These are phyloP conservation scores for Camarhynchus parvulus DNA, from an alignment of 2,113 vertebrate species.

Conservation along the genomic window DNA sequence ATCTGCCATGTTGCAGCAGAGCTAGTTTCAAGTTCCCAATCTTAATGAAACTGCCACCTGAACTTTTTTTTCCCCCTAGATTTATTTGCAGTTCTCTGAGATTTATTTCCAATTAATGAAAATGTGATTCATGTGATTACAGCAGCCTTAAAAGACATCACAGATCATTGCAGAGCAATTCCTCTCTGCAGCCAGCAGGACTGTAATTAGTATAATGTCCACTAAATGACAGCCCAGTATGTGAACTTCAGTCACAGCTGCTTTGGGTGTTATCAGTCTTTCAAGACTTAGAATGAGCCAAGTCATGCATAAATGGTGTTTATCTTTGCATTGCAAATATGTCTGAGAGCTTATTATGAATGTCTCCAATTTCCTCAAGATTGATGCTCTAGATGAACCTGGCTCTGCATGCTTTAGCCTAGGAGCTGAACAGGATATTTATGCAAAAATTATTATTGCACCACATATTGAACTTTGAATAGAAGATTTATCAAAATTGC, in stretches of 20 bases:
- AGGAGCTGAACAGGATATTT: background rate
- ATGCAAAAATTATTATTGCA: background rate
- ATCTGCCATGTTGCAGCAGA: background rate
- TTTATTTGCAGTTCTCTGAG: background rate
- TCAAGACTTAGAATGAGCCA: background rate
- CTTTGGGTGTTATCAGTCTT: conserved; percentile 7
- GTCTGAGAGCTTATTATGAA: background rate
- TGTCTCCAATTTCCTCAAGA: background rate
- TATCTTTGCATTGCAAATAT: conserved; percentile 11
- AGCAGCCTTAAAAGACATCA: background rate
- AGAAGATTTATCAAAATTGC: background rate
- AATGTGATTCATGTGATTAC: background rate
- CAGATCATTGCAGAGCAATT: background rate
- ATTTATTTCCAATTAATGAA: background rate
- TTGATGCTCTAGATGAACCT: background rate
- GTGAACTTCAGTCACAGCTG: conserved; percentile 23
- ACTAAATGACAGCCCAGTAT: background rate
- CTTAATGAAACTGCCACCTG: background rate
- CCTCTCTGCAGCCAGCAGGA: background rate
- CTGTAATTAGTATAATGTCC: conserved; percentile 1
- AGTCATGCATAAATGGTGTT: conserved; percentile 1
- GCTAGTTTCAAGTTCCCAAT: background rate
- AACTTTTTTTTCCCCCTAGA: background rate
- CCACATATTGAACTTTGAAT: background rate
- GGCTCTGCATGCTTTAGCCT: background rate